Conservation (phyloP, 2,888 invertebrate species). For the Orthonevra nobilis region DNA sequence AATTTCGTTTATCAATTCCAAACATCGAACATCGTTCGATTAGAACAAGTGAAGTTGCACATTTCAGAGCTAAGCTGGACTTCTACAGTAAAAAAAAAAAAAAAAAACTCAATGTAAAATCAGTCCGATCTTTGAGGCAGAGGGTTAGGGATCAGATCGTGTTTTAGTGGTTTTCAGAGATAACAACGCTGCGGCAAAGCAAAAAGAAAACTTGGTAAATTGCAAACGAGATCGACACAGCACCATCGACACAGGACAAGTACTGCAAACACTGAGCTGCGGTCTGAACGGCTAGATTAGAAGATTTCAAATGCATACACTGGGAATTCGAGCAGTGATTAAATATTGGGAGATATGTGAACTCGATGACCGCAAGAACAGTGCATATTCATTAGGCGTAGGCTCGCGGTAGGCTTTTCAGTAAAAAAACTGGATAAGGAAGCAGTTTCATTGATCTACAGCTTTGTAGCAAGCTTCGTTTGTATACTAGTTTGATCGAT, state of each 20-base stretch:
- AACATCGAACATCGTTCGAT: slow-evolving; percentile 64
- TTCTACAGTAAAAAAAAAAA: slow-evolving; percentile 9
- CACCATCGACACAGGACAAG: slow-evolving; percentile 16
- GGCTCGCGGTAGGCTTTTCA: slow-evolving; percentile 21
- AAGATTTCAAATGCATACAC: slow-evolving; percentile 38
- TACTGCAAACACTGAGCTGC: neutral
- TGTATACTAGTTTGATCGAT: too few relatives aligned
- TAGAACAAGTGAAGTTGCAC: slow-evolving; percentile 48
- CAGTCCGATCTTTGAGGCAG: slow-evolving; percentile 48
- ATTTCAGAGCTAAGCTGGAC: slow-evolving; percentile 7
- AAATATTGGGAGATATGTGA: slow-evolving; percentile 52
- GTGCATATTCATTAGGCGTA: slow-evolving; percentile 36
- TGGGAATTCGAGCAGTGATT: slow-evolving; percentile 58
- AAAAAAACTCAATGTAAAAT: slow-evolving; percentile 26
- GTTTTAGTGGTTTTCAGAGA: slow-evolving; percentile 54
- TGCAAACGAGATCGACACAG: slow-evolving; percentile 45
- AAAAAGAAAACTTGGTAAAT: slow-evolving; percentile 11
- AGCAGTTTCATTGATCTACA: too few relatives aligned
- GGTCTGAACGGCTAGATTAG: slow-evolving; percentile 41
- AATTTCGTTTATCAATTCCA: slow-evolving; percentile 64
- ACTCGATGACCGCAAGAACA: slow-evolving; percentile 26
- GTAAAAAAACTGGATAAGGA: too few relatives aligned
- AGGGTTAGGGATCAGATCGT: slow-evolving; percentile 69
- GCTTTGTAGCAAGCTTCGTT: too few relatives aligned
- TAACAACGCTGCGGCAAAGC: slow-evolving; percentile 43